Evolutionary conservation across 2,888 invertebrate genomes (phyloP).

Genomic region (Crossocerus cetratus): DNA sequence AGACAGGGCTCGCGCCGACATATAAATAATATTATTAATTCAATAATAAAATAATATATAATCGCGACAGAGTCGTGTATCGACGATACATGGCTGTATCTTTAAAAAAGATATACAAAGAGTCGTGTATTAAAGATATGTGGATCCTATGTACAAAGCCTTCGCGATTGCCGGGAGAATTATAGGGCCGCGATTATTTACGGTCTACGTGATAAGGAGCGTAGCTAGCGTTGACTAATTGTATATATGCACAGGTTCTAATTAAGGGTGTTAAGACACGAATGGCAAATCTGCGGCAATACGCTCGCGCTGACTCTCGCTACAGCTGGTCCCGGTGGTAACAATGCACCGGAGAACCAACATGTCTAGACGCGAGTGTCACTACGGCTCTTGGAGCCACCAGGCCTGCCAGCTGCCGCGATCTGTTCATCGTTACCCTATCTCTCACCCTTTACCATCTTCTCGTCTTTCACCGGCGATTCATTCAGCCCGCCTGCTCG

Average conservation of each 20-base stretch:
- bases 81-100: background rate
- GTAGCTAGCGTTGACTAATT: slow-evolving; percentile 37
- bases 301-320: background rate
- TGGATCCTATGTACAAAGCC: slow-evolving; percentile 53
- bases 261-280: slow-evolving; percentile 45
- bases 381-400: slow-evolving; percentile 26
- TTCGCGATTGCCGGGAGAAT: slow-evolving; percentile 15
- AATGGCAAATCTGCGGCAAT: slow-evolving; percentile 35
- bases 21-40: slow-evolving; percentile 49
- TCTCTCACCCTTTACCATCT: slow-evolving; percentile 16
- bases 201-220: slow-evolving; percentile 21
- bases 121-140: slow-evolving; percentile 21
- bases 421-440: slow-evolving; percentile 5
- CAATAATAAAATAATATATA: slow-evolving; percentile 36
- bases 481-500: background rate
- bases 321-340: too few species aligned
- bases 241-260: slow-evolving; percentile 25
- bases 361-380: slow-evolving; percentile 9
- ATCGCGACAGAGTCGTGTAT: slow-evolving; percentile 10
- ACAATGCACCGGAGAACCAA: too few species aligned
- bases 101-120: slow-evolving; percentile 15
- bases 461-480: slow-evolving; percentile 29
- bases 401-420: slow-evolving; percentile 50
- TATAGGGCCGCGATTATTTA: slow-evolving; percentile 14
- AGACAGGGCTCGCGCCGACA: background rate